Evolutionary conservation across 2,888 invertebrate species (phyloP).

Genomic region (Nephrotoma guestfalica): DNA sequence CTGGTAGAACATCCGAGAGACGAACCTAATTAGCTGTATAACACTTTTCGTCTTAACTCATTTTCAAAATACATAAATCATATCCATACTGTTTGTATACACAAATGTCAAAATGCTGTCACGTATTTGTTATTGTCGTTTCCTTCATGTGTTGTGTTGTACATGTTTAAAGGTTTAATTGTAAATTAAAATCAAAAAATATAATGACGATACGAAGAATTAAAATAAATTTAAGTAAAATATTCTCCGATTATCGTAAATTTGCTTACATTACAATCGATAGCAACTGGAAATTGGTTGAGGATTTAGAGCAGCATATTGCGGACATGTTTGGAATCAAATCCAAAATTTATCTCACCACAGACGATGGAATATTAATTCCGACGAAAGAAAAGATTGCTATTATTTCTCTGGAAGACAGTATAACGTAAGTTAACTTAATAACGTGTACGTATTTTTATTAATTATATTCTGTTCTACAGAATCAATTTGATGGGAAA

Average conservation of each 20-base stretch:
- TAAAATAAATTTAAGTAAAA: constrained; percentile 8
- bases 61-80: background rate
- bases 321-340: constrained; percentile 1
- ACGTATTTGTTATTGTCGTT: background rate
- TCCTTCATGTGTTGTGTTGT: background rate
- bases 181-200: too few relatives aligned
- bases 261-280: constrained; percentile 6
- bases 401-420: background rate
- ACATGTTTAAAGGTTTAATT: background rate
- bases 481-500: background rate
- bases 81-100: background rate
- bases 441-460: background rate
- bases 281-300: constrained; percentile 6
- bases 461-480: background rate
- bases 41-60: background rate
- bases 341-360: constrained; percentile 1
- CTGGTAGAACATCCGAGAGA: background rate
- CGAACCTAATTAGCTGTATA: background rate
- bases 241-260: constrained; percentile 5
- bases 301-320: constrained; percentile 8
- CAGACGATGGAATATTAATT: constrained; percentile 3
- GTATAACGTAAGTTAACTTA: background rate
- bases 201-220: background rate
- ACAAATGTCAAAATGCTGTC: background rate
- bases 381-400: background rate